Evolutionary conservation across 1,140 invertebrate species (phyloP), one percentile per base, ranked within the genome.

Genomic region (Polyergus mexicanus): DNA sequence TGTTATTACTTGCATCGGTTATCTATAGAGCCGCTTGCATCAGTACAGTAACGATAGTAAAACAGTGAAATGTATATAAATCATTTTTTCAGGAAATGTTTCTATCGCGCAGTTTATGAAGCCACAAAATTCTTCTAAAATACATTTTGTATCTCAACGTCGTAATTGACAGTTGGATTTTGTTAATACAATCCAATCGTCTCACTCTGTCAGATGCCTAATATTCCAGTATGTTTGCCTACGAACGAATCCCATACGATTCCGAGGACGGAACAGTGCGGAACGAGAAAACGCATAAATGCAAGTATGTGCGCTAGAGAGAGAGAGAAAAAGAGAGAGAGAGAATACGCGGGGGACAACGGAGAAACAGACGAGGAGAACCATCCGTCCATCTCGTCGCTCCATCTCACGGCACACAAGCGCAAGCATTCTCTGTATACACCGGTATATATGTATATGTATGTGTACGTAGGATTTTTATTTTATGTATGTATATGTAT

Each of bases 261-360:
- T 88, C 60, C 47, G 77, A 72, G 77, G 62, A 89, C 71, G 68
- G 74, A 58, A 83, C 85, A 78, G 56, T 72, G 66, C 86, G 71
- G 85, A 89, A 90, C 77, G 81, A 91, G 87, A 89, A 89, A 92
- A 89, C 81, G 66, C 84, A 60, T 75, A 69, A 86, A 87, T 86
- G 75, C 72, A 69, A 86, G 71, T 71, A 86, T 60, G 75, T 80
- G 41, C 32, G 81, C 3, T 8, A 10, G 3, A 28, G 19, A 60
- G 38, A 83, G 25, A 83, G 87, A 68, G n/a, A 10, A 7, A 22
- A 41, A 38, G n/a, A 58, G 65, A 68, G 16, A 38, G 13, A 62
- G 56, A 80, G 65, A 69, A 77, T 80, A 69, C 22, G 44, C 28
- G 80, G 60, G 69, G 62, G n/a, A 38, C 3, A n/a, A 58, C 5